These are phyloP conservation scores for Nannoperca obscura DNA, from an alignment of 2,797 vertebrate species.

Conservation along the genomic window DNA sequence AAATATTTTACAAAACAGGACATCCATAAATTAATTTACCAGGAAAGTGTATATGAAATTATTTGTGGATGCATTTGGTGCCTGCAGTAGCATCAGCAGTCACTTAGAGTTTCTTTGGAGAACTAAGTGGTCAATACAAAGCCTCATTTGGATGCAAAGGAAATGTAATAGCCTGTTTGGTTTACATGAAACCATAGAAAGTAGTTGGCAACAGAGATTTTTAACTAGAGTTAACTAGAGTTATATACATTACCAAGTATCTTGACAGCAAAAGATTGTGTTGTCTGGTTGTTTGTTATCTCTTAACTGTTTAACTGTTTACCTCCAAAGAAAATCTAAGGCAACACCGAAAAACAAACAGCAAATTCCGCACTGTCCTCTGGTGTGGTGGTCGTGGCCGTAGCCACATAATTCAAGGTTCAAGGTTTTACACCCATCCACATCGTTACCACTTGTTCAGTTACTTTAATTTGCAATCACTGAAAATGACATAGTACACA, in stretches of 20 bases:
- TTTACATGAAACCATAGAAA: slow-evolving; percentile 37
- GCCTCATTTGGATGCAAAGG: slow-evolving; percentile 54
- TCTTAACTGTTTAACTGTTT: slow-evolving; percentile 6
- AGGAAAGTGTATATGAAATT: slow-evolving; percentile 12
- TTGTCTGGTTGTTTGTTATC: neutral
- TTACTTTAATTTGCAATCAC: too few relatives aligned
- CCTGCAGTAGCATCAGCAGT: slow-evolving; percentile 32
- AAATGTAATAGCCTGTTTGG: slow-evolving; percentile 52
- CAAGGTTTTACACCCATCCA: too few relatives aligned
- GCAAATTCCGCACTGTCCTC: neutral
- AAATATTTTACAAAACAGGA: slow-evolving; percentile 10
- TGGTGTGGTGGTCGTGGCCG: too few relatives aligned
- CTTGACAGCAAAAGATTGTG: neutral
- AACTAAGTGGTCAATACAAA: slow-evolving; percentile 66
- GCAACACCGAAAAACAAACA: neutral
- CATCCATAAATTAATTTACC: neutral
- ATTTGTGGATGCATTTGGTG: slow-evolving; percentile 16
- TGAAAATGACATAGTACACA: too few relatives aligned
- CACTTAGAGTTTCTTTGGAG: slow-evolving; percentile 38
- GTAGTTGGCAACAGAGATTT: neutral
- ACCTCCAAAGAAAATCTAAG: neutral
- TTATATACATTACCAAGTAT: neutral
- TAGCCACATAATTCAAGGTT: too few relatives aligned
- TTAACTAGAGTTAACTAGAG: neutral
- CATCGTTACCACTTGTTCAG: too few relatives aligned